Evolutionary conservation across 2,888 invertebrate species (phyloP), one percentile per base, ranked within the genome.

Genomic region (Entomobrya multifasciata): DNA sequence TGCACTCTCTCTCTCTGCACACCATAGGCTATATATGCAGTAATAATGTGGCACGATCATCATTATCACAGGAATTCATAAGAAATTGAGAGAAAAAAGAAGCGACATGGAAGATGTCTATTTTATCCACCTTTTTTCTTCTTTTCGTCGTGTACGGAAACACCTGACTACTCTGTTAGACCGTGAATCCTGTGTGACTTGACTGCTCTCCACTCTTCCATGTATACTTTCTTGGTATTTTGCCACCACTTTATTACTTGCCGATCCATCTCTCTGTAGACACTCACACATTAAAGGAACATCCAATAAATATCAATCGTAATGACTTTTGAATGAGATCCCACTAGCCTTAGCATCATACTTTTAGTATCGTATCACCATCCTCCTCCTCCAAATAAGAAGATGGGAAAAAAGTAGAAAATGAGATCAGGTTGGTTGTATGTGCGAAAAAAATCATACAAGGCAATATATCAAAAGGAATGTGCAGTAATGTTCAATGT

Each of bases 241-340:
- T 81, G 81, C 70, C 81, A 81, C 52, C 82, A 36, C 3, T 62
- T 77, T 57, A n/a, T n/a, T n/a, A n/a, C 0, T 17, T 11, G 36
- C 49, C 65, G 17, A 74, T 65, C 67, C 44, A 74, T 74, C 72
- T 57, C 41, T 82, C 60, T 20, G 74, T n/a, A 55, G 36, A 72
- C 27, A 15, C n/a, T n/a, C n/a, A n/a, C 55, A 72, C 44, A 77
- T 83, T 76, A 77, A 22, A 22, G 41, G 20, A 22, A 41, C 30
- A 83, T 74, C 74, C 80, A 76, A 86, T 80, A 86, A 80, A 86
- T 86, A 80, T 86, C 86, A 76, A 86, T 76, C 74, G 74, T 86
- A 86, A 86, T 74, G 74, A 86, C 86, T 86, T 80, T 80, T 86
- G 86, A 86, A 86, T 86, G 86, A 80, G 86, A 86, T 86, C 76